Evolutionary conservation across 2,797 vertebrate genomes (phyloP), one percentile per base, ranked within the genome.

Genomic region (Eospalax fontanierii): DNA sequence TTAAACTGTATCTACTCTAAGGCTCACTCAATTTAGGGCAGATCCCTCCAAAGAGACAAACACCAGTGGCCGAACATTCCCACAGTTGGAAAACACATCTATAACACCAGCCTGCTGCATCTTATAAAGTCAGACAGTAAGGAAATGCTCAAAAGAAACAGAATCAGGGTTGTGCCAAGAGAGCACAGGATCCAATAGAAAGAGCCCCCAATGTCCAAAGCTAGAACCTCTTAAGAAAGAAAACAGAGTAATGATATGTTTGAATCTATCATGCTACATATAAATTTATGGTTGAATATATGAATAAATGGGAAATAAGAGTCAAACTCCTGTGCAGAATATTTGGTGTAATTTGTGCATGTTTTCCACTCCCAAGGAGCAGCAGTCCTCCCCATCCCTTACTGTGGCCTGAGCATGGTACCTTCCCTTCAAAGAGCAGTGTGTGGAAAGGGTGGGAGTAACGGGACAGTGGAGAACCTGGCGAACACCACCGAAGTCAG

Each of bases 51-150:
- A 97, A 98, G 95, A 90, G 93, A 65, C 16, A 3, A n/a, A 96
- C 88, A 95, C 95, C 97, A 92, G 94, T 97, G 95, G 97, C 96
- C 97, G 98, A 98, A 98, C 97, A 84, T 97, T 97, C 95, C 88
- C 73, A 76, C 95, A 96, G 97, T 91, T 15, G 91, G 92, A 98
- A 98, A 95, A 78, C 93, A 74, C 4, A 78, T 94, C 43, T 22
- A 33, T 33, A 40, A 1, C 19, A 14, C 7, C 26, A 79, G 30
- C 30, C 82, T 30, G n/a, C 19, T 73, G 75, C 73, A 35, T 63
- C 35, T 74, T 28, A 6, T 5, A 76, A 30, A 73, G 28, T 18
- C 81, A 70, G 66, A 73, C 85, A 85, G 35, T 61, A 46, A 94
- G 30, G 15, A 59, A 54, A 28, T 63, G 14, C 30, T 59, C 54